These are phyloP conservation scores for Brachionus sp. DNA, from an alignment of 1,140 invertebrate genomes.

Conservation along the genomic window DNA sequence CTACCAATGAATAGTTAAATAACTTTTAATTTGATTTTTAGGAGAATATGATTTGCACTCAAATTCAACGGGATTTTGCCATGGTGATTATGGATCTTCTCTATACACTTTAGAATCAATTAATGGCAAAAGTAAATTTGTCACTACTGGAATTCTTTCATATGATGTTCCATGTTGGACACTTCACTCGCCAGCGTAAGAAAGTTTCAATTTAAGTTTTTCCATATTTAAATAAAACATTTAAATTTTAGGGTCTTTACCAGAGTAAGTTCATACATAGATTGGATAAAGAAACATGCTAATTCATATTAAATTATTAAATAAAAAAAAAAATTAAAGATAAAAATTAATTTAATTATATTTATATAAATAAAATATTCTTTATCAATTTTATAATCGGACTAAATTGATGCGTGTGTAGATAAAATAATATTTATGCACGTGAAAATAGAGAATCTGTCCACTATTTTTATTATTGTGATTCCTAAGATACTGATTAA, in stretches of 20 bases:
- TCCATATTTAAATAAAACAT: background rate
- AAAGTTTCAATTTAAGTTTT: background rate
- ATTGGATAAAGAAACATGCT: constrained; percentile 7
- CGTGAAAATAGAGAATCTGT: too few relatives aligned
- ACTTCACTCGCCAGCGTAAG: constrained; percentile 25
- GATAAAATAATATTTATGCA: too few relatives aligned
- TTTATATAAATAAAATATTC: too few relatives aligned
- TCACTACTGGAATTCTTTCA: constrained; percentile 17
- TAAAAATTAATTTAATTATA: background rate
- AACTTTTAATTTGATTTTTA: background rate
- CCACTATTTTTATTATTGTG: too few relatives aligned
- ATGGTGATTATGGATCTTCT: constrained; percentile 35
- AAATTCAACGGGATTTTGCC: constrained; percentile 14
- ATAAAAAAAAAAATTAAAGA: background rate
- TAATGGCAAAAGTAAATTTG: background rate
- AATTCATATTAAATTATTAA: background rate
- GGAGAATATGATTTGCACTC: constrained; percentile 15
- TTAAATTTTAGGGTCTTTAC: background rate
- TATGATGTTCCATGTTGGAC: background rate
- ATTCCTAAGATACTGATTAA: too few relatives aligned
- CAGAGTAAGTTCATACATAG: background rate
- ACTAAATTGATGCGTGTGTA: too few relatives aligned
- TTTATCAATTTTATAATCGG: too few relatives aligned
- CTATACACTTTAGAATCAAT: background rate
- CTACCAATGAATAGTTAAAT: too few relatives aligned